Evolutionary conservation across 2,113 vertebrate species (phyloP), one percentile per base, ranked within the genome.

Genomic region (Oncorhynchus mykiss): DNA sequence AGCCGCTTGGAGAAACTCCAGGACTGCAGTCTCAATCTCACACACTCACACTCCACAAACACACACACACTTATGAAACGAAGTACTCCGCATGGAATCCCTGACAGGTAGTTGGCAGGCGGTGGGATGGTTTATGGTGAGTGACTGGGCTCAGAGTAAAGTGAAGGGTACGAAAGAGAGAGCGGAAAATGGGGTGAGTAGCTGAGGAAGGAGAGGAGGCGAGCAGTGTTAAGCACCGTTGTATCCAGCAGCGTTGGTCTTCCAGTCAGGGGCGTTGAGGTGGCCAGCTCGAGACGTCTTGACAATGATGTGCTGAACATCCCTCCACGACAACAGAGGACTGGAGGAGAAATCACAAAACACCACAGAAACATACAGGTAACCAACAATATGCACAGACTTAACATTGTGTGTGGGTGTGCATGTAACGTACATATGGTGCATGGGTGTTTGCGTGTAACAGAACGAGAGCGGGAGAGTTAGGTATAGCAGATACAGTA

Each of bases 271-370:
- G 83, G 98, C 97, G 75, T 95, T 99, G 87, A 99, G 94, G 91
- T 99, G 97, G 89, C 97, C 96, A 12, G 97, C 94, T 88, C 96
- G 94, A 74, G 98, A 99, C 29, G 98, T 99, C 90, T 96, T 98
- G 72, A 99, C 98, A 88, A 99, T 98, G 87, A 99, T 98, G 90
- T 99, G 98, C 87, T 99, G 98, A 75, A 99, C 95, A 68, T 99
- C 98, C 90, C 98, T 95, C 98, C 98, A 99, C 74, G 97, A 95
- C 87, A 99, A 91, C 90, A 94, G 94, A 79, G 95, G 88, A 93
- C 98, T 99, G 86, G 22, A 0, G 84, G 34, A 82, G 87, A 78
- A 82, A 12, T 87, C 5, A 76, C 39, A 24, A 25, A 59, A 22
- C 54, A 9, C 20, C 6, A 78, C 39, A 24, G 14, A 59, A 6